Percentiles rank a stretch among this genome's conserved stretches.
Conservation (phyloP, 2,888 invertebrate species). For the Neoscelio sp. region DNA sequence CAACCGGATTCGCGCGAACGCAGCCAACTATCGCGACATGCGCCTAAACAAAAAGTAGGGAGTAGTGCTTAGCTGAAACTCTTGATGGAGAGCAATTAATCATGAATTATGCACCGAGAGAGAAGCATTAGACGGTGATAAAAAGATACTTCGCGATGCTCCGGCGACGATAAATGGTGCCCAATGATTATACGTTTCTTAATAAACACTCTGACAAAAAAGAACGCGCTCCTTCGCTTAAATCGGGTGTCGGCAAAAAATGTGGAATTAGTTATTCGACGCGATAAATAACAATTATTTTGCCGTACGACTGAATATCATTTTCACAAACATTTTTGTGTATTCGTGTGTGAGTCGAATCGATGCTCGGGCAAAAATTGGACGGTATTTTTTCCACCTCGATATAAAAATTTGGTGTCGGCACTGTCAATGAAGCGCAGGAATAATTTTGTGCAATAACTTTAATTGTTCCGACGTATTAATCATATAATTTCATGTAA, state of each 20-base stretch:
- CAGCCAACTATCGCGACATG: constrained; percentile 36
- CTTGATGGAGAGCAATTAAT: constrained; percentile 68
- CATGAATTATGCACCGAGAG: constrained; percentile 61
- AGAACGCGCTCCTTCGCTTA: too few relatives aligned
- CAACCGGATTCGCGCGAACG: constrained; percentile 43
- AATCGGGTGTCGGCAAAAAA: constrained; percentile 16
- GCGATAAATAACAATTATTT: too few relatives aligned
- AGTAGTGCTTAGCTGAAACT: constrained; percentile 59
- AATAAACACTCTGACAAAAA: too few relatives aligned
- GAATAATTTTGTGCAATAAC: constrained; percentile 61
- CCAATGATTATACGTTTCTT: too few relatives aligned
- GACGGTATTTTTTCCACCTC: background rate
- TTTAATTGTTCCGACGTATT: too few relatives aligned
- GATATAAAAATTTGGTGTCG: constrained; percentile 36
- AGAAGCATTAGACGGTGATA: constrained; percentile 55
- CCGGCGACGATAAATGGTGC: constrained; percentile 41
- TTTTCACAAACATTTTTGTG: too few relatives aligned
- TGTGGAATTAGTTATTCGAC: background rate
- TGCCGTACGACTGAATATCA: too few relatives aligned
- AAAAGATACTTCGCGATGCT: constrained; percentile 43
- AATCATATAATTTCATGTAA: too few relatives aligned
- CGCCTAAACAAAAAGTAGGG: constrained; percentile 48
- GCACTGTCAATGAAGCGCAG: constrained; percentile 37
- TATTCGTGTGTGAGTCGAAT: too few relatives aligned
- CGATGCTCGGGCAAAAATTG: too few relatives aligned